Evolutionary conservation across 2,888 invertebrate genomes (phyloP), one percentile per base, ranked within the genome.

Genomic region (Euzetes globulus): DNA sequence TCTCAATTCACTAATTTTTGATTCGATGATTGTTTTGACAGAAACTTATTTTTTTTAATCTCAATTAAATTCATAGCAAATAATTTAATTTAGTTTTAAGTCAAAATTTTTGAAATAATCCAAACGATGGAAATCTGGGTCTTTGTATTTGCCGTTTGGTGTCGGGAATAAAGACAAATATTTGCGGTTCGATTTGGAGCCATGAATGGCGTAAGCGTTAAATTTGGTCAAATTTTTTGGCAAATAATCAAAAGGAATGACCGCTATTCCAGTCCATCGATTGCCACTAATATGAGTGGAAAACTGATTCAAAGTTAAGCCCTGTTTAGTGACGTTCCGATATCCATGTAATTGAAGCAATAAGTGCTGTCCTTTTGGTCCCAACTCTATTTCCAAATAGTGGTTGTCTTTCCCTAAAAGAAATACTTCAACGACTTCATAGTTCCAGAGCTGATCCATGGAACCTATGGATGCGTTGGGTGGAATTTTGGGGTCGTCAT

Each of bases 131-230:
- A 85, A 85, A 79, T 86, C 84, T 27, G 85, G 85, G 52, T 82
- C 79, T 65, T 78, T 73, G 75, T 80, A 80, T 37, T 79, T 79
- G 58, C 82, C 82, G 41, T 80, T 80, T 11, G 83, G 83, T 13
- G 83, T 83, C 7, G 85, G 84, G 78, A 81, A 83, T 17, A 85
- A 80, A 0, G 85, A 81, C 78, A 85, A 83, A 78, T 85, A 86
- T 33, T 79, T 79, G 13, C 86, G 79, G 6, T 80, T 79, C 1
- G 79, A 79, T 1, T 80, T 84, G 13, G 80, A 80, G 1, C 85
- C 85, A 77, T 86, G 85, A 52, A 85, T 85, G 58, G 85, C 85
- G 78, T 84, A 86, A 5, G 85, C 85, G 78, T 86, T 86, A 79
- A 86, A 84, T 76, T 82, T 83, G 47, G 81, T 80, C 6, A 85